A percentile compares a stretch with the other conserved stretches of the same genome.
Evolutionary conservation across 2,888 invertebrate species (phyloP).

Genomic region (Orthosia gracilis): DNA sequence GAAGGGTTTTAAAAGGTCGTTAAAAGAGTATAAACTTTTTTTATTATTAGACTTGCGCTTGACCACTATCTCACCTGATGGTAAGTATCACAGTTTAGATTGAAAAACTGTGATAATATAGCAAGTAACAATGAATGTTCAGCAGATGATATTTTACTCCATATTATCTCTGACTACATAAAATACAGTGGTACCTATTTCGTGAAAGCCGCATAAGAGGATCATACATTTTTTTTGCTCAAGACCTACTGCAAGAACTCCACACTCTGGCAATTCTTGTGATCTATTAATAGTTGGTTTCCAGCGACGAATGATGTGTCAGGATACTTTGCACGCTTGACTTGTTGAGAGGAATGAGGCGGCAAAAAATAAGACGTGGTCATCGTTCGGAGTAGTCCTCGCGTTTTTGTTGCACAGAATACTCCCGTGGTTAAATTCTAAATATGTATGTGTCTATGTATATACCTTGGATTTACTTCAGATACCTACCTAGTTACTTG

Average conservation of each 20-base stretch:
- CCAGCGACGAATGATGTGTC: constrained; percentile 26
- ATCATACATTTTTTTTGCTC: constrained; percentile 4
- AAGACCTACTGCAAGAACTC: not conserved
- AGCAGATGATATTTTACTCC: too few relatives aligned
- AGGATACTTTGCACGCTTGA: constrained; percentile 59
- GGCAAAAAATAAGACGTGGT: constrained; percentile 60
- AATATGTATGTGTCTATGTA: not conserved
- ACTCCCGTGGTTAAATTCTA: constrained; percentile 15
- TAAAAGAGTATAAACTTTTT: too few relatives aligned
- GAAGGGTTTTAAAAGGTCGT: too few relatives aligned
- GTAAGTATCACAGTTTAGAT: too few relatives aligned
- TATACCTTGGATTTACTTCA: not conserved
- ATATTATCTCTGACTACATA: not conserved
- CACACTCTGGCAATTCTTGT: constrained; percentile 16
- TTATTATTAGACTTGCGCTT: too few relatives aligned
- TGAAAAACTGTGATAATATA: not conserved
- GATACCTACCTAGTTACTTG: not conserved
- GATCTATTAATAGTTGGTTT: constrained; percentile 53
- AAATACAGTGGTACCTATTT: not conserved
- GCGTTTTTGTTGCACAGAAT: constrained; percentile 49
- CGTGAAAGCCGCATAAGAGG: not conserved
- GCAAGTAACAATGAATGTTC: not conserved
- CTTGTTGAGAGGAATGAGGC: constrained; percentile 55
- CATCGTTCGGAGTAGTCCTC: constrained; percentile 48
- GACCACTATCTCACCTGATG: too few relatives aligned